A percentile compares a stretch with the other conserved stretches of the same genome.
phyloP scores from a whole-genome alignment of 23 tunicate species.

The Trididemnum clinides region DNA sequence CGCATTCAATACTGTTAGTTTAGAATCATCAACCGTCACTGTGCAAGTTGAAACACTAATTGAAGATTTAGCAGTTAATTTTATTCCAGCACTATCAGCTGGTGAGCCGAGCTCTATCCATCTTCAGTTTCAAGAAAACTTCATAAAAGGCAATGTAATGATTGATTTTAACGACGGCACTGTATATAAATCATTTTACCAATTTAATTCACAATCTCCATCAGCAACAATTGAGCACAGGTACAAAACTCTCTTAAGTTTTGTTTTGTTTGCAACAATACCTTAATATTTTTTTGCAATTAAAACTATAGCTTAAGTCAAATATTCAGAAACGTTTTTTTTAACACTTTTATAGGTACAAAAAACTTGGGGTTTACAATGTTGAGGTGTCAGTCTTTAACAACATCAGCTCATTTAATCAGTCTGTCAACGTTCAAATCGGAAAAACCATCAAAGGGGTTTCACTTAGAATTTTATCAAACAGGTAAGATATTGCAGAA shows the following conservation, averaged over 20 bases:
- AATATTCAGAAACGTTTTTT: too few relatives aligned
- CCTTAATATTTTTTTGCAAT: too few relatives aligned
- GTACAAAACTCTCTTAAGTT: too few relatives aligned
- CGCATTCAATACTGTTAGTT: not conserved
- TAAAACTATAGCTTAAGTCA: too few relatives aligned
- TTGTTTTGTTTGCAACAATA: too few relatives aligned
- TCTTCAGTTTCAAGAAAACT: not conserved
- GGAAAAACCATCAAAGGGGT: not conserved
- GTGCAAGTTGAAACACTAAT: not conserved
- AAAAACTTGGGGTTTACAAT: not conserved
- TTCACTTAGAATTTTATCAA: not conserved
- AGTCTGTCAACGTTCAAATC: not conserved
- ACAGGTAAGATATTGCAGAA: too few relatives aligned
- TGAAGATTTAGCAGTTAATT: not conserved
- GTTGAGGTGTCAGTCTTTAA: not conserved
- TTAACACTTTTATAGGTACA: not conserved
- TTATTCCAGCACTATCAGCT: not conserved
- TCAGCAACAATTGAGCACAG: too few relatives aligned
- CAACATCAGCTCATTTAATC: slow-evolving; percentile 1
- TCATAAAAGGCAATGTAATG: not conserved
- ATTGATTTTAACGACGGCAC: not conserved
- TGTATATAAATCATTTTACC: not conserved
- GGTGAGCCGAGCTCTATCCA: not conserved
- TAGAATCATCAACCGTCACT: not conserved
- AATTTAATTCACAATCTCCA: too few relatives aligned